phyloP scores from a whole-genome alignment of 2,797 vertebrate genomes.

The Dallia pectoralis region DNA sequence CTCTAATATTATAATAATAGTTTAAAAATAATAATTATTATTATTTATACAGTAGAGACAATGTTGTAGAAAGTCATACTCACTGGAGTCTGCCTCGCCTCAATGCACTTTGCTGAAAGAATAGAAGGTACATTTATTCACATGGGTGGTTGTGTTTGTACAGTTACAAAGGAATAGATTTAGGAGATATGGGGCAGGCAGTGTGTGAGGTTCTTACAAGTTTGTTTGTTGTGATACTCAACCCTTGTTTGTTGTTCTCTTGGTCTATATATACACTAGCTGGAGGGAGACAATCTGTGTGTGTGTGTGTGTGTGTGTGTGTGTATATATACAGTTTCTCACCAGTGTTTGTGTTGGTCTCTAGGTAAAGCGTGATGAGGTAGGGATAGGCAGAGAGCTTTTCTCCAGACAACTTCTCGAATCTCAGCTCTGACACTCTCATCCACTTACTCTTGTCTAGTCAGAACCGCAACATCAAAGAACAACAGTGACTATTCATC shows the following conservation, averaged over 20 bases:
- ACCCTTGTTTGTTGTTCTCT: background rate
- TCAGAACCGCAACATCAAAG: background rate
- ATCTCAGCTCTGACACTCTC: constrained; percentile 66
- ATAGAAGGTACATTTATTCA: too few relatives aligned
- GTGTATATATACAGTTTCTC: background rate
- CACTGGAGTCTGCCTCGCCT: too few relatives aligned
- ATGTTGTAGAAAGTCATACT: too few relatives aligned
- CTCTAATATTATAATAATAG: too few relatives aligned
- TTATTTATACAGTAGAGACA: too few relatives aligned
- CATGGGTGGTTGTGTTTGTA: too few relatives aligned
- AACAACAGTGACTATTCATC: too few relatives aligned
- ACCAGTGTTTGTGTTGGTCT: constrained; percentile 47
- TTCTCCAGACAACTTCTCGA: constrained; percentile 50
- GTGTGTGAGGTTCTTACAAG: too few relatives aligned
- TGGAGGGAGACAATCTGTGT: constrained; percentile 4
- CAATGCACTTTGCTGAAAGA: too few relatives aligned
- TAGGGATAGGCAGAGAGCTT: constrained; percentile 73
- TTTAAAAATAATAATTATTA: too few relatives aligned
- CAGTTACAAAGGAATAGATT: too few relatives aligned
- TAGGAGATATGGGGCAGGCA: too few relatives aligned
- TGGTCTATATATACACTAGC: background rate
- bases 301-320: background rate
- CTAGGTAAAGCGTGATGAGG: constrained; percentile 77
- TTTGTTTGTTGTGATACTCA: background rate
- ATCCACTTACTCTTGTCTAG: constrained; percentile 82